These are phyloP conservation scores for Sinocyclocheilus rhinocerous DNA, from an alignment of 2,113 vertebrate genomes.

Conservation along the genomic window DNA sequence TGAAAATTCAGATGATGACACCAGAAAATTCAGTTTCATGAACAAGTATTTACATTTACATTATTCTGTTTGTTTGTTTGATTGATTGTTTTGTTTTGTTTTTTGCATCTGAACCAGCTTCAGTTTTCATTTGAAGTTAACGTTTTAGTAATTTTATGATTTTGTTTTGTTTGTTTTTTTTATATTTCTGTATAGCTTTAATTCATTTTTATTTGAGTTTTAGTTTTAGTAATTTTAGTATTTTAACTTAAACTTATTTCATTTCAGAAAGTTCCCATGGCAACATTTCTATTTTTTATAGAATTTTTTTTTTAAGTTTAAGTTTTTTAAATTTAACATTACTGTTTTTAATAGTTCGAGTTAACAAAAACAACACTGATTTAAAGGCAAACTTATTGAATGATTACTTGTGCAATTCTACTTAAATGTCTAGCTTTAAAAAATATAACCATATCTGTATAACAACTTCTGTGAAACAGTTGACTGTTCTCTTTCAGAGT, in stretches of 20 bases:
- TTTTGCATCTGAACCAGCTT: neutral
- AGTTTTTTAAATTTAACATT: neutral
- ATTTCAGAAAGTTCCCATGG: neutral
- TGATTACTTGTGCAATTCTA: neutral
- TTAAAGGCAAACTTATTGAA: neutral
- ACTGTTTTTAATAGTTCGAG: neutral
- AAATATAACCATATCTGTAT: neutral
- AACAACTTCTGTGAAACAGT: neutral
- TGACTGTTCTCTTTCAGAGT: neutral
- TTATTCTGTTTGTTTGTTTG: neutral
- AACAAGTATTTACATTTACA: too few species aligned
- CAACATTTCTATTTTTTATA: neutral
- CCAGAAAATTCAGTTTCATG: neutral
- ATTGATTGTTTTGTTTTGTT: neutral
- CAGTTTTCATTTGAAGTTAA: neutral
- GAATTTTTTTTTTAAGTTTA: neutral
- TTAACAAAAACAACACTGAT: neutral
- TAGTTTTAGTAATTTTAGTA: neutral
- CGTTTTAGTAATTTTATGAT: neutral
- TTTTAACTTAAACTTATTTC: neutral
- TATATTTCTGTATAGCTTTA: neutral
- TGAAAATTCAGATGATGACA: neutral
- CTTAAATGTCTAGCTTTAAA: neutral
- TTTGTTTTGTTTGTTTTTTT: too few species aligned
- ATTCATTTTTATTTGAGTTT: neutral